These are phyloP conservation scores for Zosterops pallidus DNA, from an alignment of 2,113 vertebrate species.

Conservation along the genomic window DNA sequence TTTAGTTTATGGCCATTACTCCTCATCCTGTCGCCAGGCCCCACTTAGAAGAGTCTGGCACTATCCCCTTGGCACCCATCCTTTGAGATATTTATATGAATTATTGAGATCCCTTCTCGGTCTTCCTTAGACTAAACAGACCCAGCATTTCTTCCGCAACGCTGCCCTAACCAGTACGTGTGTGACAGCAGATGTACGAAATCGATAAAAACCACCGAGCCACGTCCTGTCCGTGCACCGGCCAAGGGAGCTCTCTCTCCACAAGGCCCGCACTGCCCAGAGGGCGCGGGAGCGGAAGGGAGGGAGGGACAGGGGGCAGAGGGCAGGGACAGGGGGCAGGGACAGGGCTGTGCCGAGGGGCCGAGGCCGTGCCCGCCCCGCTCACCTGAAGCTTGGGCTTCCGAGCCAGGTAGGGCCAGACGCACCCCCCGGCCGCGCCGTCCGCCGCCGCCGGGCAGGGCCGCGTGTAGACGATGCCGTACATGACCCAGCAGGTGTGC, in stretches of 20 bases:
- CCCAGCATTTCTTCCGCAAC: neutral
- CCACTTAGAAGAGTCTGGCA: neutral
- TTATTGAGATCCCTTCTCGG: neutral
- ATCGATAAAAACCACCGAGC: fast-evolving
- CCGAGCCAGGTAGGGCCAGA: slow-evolving; percentile 85
- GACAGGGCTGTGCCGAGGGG: neutral
- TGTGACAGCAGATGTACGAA: fast-evolving
- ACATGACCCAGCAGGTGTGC: slow-evolving; percentile 99
- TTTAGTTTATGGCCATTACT: neutral
- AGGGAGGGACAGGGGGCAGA: neutral
- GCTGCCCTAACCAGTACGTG: fast-evolving
- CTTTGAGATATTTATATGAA: neutral
- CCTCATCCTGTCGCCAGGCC: neutral
- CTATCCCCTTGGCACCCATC: neutral
- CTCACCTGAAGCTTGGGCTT: slow-evolving; percentile 89
- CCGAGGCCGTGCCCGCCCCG: neutral
- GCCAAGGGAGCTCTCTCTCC: neutral
- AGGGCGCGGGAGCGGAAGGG: neutral
- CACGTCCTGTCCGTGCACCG: fast-evolving
- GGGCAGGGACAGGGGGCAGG: neutral
- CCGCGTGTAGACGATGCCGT: slow-evolving; percentile 93
- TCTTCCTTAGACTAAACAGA: too few relatives aligned
- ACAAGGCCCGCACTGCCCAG: neutral
- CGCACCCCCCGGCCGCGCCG: slow-evolving; percentile 73
- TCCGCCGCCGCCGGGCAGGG: slow-evolving; percentile 80